These are phyloP conservation scores for Enteromius trimaculatus DNA, from an alignment of 2,797 vertebrate species.

Conservation along the genomic window DNA sequence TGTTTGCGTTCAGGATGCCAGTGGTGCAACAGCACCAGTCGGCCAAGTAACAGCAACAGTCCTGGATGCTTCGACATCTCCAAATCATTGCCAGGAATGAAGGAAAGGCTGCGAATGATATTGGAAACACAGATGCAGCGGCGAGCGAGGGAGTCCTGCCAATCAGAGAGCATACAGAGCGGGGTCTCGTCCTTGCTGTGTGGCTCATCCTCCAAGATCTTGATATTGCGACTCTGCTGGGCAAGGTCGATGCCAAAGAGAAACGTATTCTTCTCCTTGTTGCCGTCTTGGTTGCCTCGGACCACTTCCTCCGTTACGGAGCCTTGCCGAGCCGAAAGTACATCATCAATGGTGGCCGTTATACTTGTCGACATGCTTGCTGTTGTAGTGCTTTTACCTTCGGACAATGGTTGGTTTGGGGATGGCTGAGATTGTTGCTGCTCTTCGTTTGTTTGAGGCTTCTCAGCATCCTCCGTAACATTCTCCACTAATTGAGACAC, in stretches of 20 bases:
- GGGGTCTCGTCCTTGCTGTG: constrained; percentile 97
- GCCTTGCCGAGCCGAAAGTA: constrained; percentile 85
- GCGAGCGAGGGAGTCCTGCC: constrained; percentile 94
- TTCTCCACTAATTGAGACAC: constrained; percentile 40
- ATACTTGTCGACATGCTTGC: constrained; percentile 66
- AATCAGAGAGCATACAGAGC: constrained; percentile 91
- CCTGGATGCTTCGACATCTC: constrained; percentile 98
- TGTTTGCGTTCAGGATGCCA: constrained; percentile 96
- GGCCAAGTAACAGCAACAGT: constrained; percentile 92
- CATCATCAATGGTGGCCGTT: constrained; percentile 90
- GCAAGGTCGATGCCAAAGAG: constrained; percentile 86
- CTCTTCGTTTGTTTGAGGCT: constrained; percentile 56
- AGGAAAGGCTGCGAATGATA: constrained; percentile 96
- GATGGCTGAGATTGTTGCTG: constrained; percentile 51
- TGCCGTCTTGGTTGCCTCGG: constrained; percentile 75
- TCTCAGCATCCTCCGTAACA: constrained; percentile 57
- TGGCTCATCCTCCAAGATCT: constrained; percentile 95
- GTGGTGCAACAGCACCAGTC: constrained; percentile 94
- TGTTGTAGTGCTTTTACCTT: constrained; percentile 46
- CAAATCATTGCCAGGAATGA: constrained; percentile 93
- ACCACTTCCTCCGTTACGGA: constrained; percentile 88
- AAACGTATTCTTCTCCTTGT: constrained; percentile 86
- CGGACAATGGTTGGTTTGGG: constrained; percentile 58
- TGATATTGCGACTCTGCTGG: constrained; percentile 84
- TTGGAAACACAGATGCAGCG: constrained; percentile 98